Conservation (phyloP, 2,113 vertebrate species). For the Percina caprodes region DNA sequence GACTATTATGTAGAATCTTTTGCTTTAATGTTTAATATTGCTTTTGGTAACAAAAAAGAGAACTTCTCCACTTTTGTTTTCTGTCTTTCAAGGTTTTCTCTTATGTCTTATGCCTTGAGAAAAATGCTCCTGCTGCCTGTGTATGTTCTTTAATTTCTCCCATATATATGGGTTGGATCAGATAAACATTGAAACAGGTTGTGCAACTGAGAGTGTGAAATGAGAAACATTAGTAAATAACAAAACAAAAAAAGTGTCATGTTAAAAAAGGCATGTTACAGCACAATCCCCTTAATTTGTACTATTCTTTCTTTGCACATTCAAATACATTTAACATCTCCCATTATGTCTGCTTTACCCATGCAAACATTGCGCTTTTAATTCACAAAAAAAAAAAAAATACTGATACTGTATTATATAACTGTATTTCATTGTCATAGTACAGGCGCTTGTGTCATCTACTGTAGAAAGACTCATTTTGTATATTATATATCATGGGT, state of each 20-base stretch:
- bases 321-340: neutral
- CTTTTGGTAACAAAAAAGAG: neutral
- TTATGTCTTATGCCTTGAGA: neutral
- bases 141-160: conserved; percentile 12
- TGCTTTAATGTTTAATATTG: neutral
- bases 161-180: conserved; percentile 22
- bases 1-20: neutral
- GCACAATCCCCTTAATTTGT: conserved; percentile 30
- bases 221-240: conserved; percentile 13
- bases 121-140: neutral
- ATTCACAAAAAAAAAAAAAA: neutral
- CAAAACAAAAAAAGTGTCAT: conserved; percentile 24
- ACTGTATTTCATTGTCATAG: neutral
- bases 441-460: neutral
- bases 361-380: neutral
- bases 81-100: neutral
- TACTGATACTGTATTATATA: neutral
- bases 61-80: neutral
- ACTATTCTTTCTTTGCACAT: neutral
- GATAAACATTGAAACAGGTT: conserved; percentile 48
- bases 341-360: neutral
- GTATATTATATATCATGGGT: neutral
- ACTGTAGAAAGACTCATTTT: neutral
- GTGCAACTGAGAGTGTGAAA: conserved; percentile 40
- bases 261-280: conserved; percentile 36